Base-by-base conservation (phyloP, 2,113 vertebrate species). In the Xenopus borealis region DNA sequence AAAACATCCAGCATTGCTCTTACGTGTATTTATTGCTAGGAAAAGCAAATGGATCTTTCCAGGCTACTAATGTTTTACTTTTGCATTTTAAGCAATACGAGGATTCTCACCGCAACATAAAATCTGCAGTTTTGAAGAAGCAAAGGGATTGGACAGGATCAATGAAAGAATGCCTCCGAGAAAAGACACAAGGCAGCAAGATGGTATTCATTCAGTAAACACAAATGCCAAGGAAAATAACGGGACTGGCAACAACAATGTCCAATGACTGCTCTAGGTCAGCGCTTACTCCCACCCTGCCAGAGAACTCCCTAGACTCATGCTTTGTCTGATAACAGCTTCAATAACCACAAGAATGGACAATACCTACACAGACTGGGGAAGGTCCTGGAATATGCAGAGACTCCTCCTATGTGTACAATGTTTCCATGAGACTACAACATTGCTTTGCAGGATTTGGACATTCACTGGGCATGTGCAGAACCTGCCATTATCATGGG, bases 71-170 rank as follows among this genome's bases (percentile, higher is more conserved):
- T 87, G 82, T 89, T 82, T 90, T 80, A 82, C 85, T 88, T 92
- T 92, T 93, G 89, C 87, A 85, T 93, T 93, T 93, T 90, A 75
- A 99, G 97, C 96, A 87, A 96, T 97, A 86, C 94, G 94, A 95
- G 96, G 95, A 87, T 99, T 98, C 92, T 96, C 96, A 88, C 97
- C 96, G 77, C 95, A 96, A 93, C 97, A 96, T 88, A 98, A 93
- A 93, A 99, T 98, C 94, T 97, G 97, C 94, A 97, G 95, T 88
- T 99, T 99, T 86, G 97, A 99, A 91, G 97, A 99, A 89, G 97
- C 97, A 57, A 95, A 97, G 77, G 97, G 96, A 83, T 91, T 99
- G 91, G 97, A 99, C 90, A 95, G 95, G 83, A 98, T 99, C 93
- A 98, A 99, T 87, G 97, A 99, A 89, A 89, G 97, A 87, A 99